Evolutionary conservation across 2,888 invertebrate genomes (phyloP), one percentile per base, ranked within the genome.

Genomic region (Lypha dubia): DNA sequence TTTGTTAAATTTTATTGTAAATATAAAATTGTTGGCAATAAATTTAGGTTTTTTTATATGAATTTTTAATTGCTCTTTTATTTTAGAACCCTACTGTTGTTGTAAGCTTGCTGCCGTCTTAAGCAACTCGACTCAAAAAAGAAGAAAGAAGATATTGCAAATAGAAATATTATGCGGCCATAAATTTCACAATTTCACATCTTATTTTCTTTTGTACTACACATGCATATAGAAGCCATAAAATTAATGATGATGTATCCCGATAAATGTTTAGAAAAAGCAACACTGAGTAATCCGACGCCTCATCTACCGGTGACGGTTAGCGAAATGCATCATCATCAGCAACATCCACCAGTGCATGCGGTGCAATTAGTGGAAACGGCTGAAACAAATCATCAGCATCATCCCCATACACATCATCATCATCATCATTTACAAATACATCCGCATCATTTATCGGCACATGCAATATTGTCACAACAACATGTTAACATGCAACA

Each of bases 251-350:
- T 63, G 63, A 89, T 89, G 89, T 89, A 88, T 86, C 87, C 87
- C 56, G 89, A 88, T 77, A 88, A 89, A 83, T 88, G 88, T 75
- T 86, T 88, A 85, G 88, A 88, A 75, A 89, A 89, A 75, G 75
- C 88, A 62, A 51, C 79, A 68, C 53, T 85, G 68, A 83, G 62
- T 68, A 77, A 86, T 70, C 71, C 85, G 68, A 63, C 86, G 76
- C 83, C 84, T 68, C 82, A 86, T 38, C 70, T 86, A 49, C 83
- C 85, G 65, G 75, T 71, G 46, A 71, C 85, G 79, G 70, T 77
- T 22, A 56, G 53, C 62, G 71, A 76, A 79, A 86, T 86, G 82
- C 86, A 88, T 76, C 86, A 86, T 73, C 87, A 87, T 75, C 56
- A 74, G 5, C 85, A 83, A n/a, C 86, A 85, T 41, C 84, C 77